Percentiles rank a stretch among this genome's conserved stretches.
Evolutionary conservation across 2,797 vertebrate species (phyloP).

Genomic region (Oreochromis mossambicus): DNA sequence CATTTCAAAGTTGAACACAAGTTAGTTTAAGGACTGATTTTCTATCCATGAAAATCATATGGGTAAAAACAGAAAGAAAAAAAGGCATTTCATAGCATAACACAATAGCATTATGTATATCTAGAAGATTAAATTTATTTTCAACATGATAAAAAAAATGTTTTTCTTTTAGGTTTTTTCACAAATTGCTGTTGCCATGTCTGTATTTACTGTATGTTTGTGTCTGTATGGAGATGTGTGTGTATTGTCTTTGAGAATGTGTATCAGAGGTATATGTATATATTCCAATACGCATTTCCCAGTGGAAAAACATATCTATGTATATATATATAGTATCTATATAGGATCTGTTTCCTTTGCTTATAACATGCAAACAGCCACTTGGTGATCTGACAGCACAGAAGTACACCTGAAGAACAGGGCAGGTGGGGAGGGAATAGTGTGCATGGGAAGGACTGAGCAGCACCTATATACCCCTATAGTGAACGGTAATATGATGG

Average conservation of each 20-base stretch:
- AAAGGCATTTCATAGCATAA: slow-evolving; percentile 81
- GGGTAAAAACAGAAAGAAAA: slow-evolving; percentile 65
- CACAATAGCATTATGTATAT: slow-evolving; percentile 87
- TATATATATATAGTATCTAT: slow-evolving; percentile 80
- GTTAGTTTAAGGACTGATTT: slow-evolving; percentile 59
- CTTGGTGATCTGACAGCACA: slow-evolving; percentile 93
- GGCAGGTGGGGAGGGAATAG: slow-evolving; percentile 5
- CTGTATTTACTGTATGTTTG: slow-evolving; percentile 38
- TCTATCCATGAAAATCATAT: slow-evolving; percentile 54
- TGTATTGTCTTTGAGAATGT: slow-evolving; percentile 49
- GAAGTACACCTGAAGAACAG: slow-evolving; percentile 79
- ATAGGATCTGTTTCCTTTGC: slow-evolving; percentile 81
- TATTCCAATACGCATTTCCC: slow-evolving; percentile 60
- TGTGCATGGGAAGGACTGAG: slow-evolving; percentile 48
- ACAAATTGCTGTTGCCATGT: slow-evolving; percentile 51
- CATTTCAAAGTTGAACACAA: slow-evolving; percentile 83
- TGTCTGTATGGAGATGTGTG: slow-evolving; percentile 14
- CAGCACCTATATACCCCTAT: slow-evolving; percentile 55
- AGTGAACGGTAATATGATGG: slow-evolving; percentile 51
- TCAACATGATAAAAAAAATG: slow-evolving; percentile 75
- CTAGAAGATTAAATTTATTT: slow-evolving; percentile 78
- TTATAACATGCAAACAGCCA: slow-evolving; percentile 97
- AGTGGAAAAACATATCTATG: slow-evolving; percentile 74
- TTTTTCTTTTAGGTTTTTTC: slow-evolving; percentile 60
- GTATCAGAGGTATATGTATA: slow-evolving; percentile 63